A percentile compares a stretch with the other conserved stretches of the same genome.
phyloP scores from a whole-genome alignment of 2,113 vertebrate species.

The Madoqua kirkii region DNA sequence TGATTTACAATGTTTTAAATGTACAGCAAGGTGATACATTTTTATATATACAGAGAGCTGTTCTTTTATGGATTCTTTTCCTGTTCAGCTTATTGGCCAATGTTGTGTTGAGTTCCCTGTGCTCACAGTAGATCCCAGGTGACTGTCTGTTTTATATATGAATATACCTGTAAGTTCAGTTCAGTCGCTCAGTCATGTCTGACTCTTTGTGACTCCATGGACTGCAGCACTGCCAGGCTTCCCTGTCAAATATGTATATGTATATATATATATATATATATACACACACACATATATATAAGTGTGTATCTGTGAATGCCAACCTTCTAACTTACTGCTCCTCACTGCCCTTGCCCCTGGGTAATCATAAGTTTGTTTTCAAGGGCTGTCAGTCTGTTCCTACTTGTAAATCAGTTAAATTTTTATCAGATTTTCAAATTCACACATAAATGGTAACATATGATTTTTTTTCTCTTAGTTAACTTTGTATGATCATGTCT shows the following conservation, averaged over 20 bases:
- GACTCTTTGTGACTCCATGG: background rate
- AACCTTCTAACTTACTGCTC: background rate
- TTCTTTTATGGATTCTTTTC: background rate
- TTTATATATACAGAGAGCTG: background rate
- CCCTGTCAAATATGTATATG: background rate
- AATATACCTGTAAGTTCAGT: background rate
- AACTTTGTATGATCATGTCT: background rate
- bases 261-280: fast-evolving
- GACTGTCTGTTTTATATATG: background rate
- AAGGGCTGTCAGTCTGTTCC: background rate
- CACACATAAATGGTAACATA: background rate
- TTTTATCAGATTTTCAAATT: background rate
- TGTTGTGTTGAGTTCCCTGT: background rate
- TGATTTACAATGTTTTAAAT: background rate
- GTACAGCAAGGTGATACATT: background rate
- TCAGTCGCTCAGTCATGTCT: background rate
- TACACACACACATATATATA: fast-evolving
- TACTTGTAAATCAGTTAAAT: background rate
- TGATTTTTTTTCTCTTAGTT: background rate
- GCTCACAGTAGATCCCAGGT: background rate
- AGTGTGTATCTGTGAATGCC: background rate
- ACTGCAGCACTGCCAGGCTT: background rate
- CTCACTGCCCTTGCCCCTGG: background rate
- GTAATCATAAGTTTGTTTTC: background rate
- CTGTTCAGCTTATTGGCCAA: background rate